Conservation (phyloP, 2,113 vertebrate species). For the Thomomys bottae region DNA sequence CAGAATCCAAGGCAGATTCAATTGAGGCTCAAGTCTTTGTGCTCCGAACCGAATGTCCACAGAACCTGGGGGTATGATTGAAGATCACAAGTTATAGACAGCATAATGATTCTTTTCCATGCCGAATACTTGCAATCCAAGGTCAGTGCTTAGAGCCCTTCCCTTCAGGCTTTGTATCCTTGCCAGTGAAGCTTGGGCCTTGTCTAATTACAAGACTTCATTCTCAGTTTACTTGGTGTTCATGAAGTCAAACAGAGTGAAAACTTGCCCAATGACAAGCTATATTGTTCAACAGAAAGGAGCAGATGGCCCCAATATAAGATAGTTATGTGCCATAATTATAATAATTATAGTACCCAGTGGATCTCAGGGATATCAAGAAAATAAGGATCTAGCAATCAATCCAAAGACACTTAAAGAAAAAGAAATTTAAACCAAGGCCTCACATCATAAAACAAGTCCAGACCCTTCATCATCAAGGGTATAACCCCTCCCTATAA, state of each 20-base stretch:
- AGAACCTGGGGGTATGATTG: neutral
- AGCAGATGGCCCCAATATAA: constrained; percentile 66
- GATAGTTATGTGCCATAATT: constrained; percentile 57
- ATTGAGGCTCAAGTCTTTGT: neutral
- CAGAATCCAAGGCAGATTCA: neutral
- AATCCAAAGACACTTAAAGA: constrained; percentile 51
- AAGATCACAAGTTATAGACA: constrained; percentile 25
- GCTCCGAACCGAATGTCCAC: neutral
- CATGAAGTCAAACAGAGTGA: constrained; percentile 63
- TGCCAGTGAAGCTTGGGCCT: neutral
- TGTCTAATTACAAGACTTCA: constrained; percentile 68
- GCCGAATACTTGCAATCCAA: constrained; percentile 36
- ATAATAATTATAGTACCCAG: constrained; percentile 60
- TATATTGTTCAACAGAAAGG: constrained; percentile 64
- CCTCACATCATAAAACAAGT: constrained; percentile 38
- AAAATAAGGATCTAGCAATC: constrained; percentile 55
- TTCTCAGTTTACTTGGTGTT: constrained; percentile 67
- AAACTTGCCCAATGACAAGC: constrained; percentile 56
- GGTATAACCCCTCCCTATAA: neutral
- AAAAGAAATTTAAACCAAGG: constrained; percentile 44
- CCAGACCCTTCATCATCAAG: constrained; percentile 36
- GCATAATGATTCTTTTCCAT: neutral
- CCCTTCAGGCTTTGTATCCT: neutral
- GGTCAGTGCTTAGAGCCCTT: constrained; percentile 26
- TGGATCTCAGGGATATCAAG: constrained; percentile 4